Conservation (phyloP, 2,113 vertebrate species). For the Cyanoramphus novaezelandiae region DNA sequence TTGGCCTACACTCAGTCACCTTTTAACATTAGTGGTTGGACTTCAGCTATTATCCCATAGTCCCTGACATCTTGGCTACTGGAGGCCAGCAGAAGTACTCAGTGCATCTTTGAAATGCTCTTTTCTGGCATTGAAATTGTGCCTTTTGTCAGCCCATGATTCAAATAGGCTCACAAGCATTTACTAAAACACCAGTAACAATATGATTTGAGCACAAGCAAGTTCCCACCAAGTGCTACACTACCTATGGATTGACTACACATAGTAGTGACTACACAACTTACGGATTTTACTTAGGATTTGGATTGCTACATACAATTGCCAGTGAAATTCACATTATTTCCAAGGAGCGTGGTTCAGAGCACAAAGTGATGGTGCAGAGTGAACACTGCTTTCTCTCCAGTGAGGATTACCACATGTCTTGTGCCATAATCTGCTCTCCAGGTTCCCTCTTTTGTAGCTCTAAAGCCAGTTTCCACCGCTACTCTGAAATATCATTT, state of each 20-base stretch:
- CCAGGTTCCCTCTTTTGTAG: background rate
- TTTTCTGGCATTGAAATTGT: background rate
- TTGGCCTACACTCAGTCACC: background rate
- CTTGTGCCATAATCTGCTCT: background rate
- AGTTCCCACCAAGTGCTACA: background rate
- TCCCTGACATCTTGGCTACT: background rate
- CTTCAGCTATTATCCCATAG: background rate
- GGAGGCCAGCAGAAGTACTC: background rate
- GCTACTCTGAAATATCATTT: background rate
- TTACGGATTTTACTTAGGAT: background rate
- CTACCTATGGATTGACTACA: background rate
- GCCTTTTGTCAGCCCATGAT: background rate
- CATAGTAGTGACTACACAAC: background rate
- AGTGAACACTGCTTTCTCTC: background rate
- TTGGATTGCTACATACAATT: background rate
- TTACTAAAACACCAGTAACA: background rate
- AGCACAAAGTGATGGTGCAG: background rate
- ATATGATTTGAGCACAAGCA: background rate
- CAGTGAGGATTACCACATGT: accelerated
- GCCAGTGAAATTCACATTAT: slow-evolving; percentile 2
- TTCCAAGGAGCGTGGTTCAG: background rate
- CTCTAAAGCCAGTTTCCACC: background rate
- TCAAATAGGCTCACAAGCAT: background rate
- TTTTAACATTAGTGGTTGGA: background rate
- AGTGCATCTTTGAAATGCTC: background rate